Percentiles rank a stretch among this genome's conserved stretches.
Conservation (phyloP, 2,888 invertebrate species). For the Baronia brevicornis region DNA sequence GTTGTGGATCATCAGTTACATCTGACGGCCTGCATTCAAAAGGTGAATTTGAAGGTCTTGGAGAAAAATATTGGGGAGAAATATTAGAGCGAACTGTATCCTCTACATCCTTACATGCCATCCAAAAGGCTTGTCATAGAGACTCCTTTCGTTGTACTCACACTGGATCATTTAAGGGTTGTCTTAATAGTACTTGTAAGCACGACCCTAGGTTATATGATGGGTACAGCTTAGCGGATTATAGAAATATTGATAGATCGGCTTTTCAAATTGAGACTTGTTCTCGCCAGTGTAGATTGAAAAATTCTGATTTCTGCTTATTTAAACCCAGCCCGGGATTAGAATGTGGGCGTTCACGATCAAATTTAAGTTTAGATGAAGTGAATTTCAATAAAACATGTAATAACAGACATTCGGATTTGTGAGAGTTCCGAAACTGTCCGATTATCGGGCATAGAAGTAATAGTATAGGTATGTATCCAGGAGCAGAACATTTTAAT, state of each 20-base stretch:
- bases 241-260: slow-evolving; percentile 60
- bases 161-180: slow-evolving; percentile 67
- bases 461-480: slow-evolving; percentile 67
- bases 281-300: slow-evolving; percentile 63
- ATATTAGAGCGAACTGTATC: slow-evolving; percentile 86
- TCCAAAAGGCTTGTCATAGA: slow-evolving; percentile 73
- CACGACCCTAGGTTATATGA: slow-evolving; percentile 64
- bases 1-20: slow-evolving; percentile 63
- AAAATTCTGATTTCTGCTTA: slow-evolving; percentile 65
- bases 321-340: slow-evolving; percentile 58
- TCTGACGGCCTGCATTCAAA: slow-evolving; percentile 69
- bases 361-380: slow-evolving; percentile 68
- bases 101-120: slow-evolving; percentile 82
- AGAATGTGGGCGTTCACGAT: slow-evolving; percentile 64
- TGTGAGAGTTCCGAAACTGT: slow-evolving; percentile 72
- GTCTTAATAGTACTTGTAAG: slow-evolving; percentile 54
- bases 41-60: slow-evolving; percentile 79
- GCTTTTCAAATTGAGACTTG: slow-evolving; percentile 69
- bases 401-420: slow-evolving; percentile 67
- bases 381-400: slow-evolving; percentile 64
- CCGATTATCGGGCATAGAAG: slow-evolving; percentile 73
- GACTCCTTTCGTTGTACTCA: slow-evolving; percentile 55
- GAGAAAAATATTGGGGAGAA: slow-evolving; percentile 85
- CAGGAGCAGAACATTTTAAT: slow-evolving; percentile 67
- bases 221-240: slow-evolving; percentile 56